Percentiles rank a stretch among this genome's conserved stretches.
Evolutionary conservation across 2,888 invertebrate genomes (phyloP).

Genomic region (Meta bourneti): DNA sequence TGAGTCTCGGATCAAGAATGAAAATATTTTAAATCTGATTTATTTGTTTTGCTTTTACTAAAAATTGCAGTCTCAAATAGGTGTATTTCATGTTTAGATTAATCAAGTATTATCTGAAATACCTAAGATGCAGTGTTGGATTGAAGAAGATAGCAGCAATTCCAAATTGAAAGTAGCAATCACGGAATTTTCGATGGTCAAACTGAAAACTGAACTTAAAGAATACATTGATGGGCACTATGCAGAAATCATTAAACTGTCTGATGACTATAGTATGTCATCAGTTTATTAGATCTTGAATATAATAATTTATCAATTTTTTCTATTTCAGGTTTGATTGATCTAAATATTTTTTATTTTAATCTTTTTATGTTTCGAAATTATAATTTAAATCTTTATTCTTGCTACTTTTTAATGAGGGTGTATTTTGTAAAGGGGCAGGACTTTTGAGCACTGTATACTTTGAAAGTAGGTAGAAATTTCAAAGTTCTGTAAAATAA

Average conservation of each 20-base stretch:
- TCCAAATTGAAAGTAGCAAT: conserved; percentile 56
- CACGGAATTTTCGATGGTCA: conserved; percentile 57
- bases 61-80: no score
- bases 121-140: conserved; percentile 64
- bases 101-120: conserved; percentile 58
- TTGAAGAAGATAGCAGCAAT: conserved; percentile 54
- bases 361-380: neutral
- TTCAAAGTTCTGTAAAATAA: no score
- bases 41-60: no score
- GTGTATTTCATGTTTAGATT: conserved; percentile 31
- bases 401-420: neutral
- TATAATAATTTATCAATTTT: no score
- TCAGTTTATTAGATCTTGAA: neutral
- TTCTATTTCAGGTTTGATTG: neutral
- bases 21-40: no score
- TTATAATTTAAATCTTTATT: neutral
- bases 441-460: no score
- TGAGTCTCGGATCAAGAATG: no score
- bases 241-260: conserved; percentile 37
- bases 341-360: neutral
- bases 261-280: conserved; percentile 50
- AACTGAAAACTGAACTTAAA: conserved; percentile 45
- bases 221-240: conserved; percentile 20
- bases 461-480: no score
- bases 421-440: no score